Percentiles rank a stretch among this genome's conserved stretches.
These are phyloP conservation scores for Caerostris extrusa DNA, from an alignment of 1,140 invertebrate species.

Conservation along the genomic window DNA sequence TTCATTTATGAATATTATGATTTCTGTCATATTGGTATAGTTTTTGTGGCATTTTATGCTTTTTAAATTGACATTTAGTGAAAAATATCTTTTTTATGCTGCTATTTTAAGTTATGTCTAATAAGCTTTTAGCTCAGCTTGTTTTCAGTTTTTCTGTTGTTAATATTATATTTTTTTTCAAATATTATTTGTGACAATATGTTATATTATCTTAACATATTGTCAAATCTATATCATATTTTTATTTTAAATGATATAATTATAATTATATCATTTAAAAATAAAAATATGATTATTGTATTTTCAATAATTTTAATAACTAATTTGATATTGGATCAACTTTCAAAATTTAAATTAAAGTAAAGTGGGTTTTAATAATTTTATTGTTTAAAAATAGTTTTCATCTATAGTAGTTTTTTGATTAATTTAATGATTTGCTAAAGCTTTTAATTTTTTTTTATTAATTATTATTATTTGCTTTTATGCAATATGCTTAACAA, in stretches of 20 bases:
- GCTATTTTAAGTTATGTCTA: background rate
- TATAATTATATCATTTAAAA: background rate
- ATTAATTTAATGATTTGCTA: no score
- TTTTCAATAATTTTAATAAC: background rate
- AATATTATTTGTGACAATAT: background rate
- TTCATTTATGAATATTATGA: background rate
- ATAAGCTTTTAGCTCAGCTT: slow-evolving; percentile 17
- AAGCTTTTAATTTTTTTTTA: no score
- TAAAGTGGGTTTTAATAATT: no score
- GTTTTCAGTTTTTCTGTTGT: background rate
- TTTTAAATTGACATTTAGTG: background rate
- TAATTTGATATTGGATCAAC: no score
- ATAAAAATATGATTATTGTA: background rate
- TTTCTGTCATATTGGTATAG: background rate
- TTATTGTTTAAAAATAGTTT: no score
- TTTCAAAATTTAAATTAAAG: no score
- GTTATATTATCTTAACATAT: background rate
- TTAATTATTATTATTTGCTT: no score
- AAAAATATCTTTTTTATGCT: background rate
- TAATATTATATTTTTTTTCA: background rate
- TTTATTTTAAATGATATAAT: background rate
- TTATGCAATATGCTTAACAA: no score
- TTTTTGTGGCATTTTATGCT: background rate
- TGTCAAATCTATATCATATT: background rate
- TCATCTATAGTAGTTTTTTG: no score